Evolutionary conservation across 2,797 vertebrate species (phyloP).

Genomic region (Poecilia wingei): DNA sequence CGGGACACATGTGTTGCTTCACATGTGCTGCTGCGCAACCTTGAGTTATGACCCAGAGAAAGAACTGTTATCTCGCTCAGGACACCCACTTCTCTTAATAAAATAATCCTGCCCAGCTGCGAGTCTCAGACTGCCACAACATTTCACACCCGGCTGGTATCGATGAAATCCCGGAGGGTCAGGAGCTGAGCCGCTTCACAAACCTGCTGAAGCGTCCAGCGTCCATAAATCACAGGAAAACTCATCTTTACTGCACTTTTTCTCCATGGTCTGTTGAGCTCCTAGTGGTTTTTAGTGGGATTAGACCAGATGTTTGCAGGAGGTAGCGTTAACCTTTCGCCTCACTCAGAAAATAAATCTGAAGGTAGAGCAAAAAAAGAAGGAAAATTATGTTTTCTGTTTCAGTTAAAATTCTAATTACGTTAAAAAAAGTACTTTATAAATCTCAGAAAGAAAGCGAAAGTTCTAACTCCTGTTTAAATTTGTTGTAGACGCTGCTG

Average conservation of each 20-base stretch:
- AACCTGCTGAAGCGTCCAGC: constrained; percentile 37
- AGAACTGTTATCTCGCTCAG: constrained; percentile 28
- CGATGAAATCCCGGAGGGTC: constrained; percentile 40
- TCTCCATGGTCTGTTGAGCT: constrained; percentile 13
- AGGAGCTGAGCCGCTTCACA: constrained; percentile 34
- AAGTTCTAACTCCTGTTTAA: not conserved
- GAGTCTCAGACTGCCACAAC: constrained; percentile 53
- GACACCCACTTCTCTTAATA: constrained; percentile 59
- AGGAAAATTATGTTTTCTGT: not conserved
- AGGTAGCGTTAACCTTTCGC: not conserved
- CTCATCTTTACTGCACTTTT: constrained; percentile 25
- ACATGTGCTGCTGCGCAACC: constrained; percentile 29
- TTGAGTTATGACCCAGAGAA: constrained; percentile 40
- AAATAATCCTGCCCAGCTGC: constrained; percentile 57
- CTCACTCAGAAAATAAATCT: not conserved
- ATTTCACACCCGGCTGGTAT: constrained; percentile 50
- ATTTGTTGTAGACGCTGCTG: not conserved
- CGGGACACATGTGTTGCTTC: not conserved
- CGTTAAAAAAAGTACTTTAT: not conserved
- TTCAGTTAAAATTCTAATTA: not conserved
- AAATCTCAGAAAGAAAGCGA: not conserved
- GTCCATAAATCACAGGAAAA: constrained; percentile 53
- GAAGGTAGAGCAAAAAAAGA: not conserved
- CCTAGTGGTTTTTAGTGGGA: constrained; percentile 60
- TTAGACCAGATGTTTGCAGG: constrained; percentile 64